Base-by-base conservation (phyloP, 2,113 vertebrate species). In the Struthio camelus region DNA sequence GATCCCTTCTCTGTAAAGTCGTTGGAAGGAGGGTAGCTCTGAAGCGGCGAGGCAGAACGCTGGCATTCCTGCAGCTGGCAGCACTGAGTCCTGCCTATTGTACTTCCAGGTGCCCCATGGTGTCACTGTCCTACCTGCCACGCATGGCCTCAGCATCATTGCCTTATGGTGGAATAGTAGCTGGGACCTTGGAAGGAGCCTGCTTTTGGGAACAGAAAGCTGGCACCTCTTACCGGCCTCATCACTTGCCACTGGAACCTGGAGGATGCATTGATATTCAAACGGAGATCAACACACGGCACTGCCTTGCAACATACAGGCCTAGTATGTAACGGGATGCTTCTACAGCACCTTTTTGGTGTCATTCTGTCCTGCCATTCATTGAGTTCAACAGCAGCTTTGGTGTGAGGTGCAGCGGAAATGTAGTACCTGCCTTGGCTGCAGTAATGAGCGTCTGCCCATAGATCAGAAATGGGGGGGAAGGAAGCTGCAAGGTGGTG, bases 241-340 rank as follows among this genome's bases (percentile, higher is more conserved):
- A 99, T 30, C 19, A 98, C 36, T 97, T 99, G 58, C 98, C 98
- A 0, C 97, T 99, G 94, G 99, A 99, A 88, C 90, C 98, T 0
- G 98, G 98, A 1, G 98, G 99, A 79, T 99, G 98, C 95, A 98
- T 98, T 0, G 99, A 99, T 91, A 98, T 99, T 70, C 99, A 99
- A 61, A 98, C 98, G 9, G 99, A 99, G 97, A 97, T 98, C 48
- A 98, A 89, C 88, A 99, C 98, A 16, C 97, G 99, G 10, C 99
- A 99, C 97, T 99, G 99, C 95, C 98, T 99, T 11, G 99, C 99
- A 19, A 99, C 99, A 0, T 99, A 99, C 94, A 98, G 99, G 93
- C 99, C 99, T 28, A 98, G 99, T 99, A 89, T 10, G 98, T 95
- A 16, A 34, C 2, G 0, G 34, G 1, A 0, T 3, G 15, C 34